These are phyloP conservation scores for Pachypanchax playfairii DNA, from an alignment of 2,113 vertebrate species.

Conservation along the genomic window DNA sequence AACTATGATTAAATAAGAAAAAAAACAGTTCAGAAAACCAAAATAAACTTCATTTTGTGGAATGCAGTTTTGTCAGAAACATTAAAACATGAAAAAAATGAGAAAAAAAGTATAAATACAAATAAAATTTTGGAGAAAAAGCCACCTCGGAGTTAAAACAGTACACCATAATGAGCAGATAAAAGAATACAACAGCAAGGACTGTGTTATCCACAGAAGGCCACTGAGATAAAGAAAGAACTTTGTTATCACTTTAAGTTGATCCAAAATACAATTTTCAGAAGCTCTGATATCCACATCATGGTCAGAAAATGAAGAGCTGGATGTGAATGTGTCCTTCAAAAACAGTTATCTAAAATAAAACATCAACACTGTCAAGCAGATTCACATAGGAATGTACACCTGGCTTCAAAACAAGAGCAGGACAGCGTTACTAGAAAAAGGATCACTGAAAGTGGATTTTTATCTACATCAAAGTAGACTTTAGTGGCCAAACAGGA, in stretches of 20 bases:
- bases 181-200: constrained; percentile 9
- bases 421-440: too few species aligned
- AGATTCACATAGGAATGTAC: neutral
- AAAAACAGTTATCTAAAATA: neutral
- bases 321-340: constrained; percentile 3
- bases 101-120: too few species aligned
- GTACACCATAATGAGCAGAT: constrained; percentile 6
- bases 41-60: too few species aligned
- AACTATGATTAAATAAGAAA: too few species aligned
- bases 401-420: constrained; percentile 10
- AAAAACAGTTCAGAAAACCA: too few species aligned
- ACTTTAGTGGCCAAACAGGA: constrained; percentile 13
- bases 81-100: too few species aligned
- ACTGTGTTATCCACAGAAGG: constrained; percentile 7
- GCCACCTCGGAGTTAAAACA: too few species aligned
- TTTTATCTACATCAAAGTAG: constrained; percentile 8
- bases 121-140: too few species aligned
- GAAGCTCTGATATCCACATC: neutral
- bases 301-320: neutral
- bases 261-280: constrained; percentile 15
- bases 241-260: neutral
- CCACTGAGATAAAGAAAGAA: constrained; percentile 21
- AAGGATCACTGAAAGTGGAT: too few species aligned
- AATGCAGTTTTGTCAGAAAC: too few species aligned
- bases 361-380: neutral